Conservation (phyloP, 2,797 vertebrate genomes). For the Choloepus didactylus region DNA sequence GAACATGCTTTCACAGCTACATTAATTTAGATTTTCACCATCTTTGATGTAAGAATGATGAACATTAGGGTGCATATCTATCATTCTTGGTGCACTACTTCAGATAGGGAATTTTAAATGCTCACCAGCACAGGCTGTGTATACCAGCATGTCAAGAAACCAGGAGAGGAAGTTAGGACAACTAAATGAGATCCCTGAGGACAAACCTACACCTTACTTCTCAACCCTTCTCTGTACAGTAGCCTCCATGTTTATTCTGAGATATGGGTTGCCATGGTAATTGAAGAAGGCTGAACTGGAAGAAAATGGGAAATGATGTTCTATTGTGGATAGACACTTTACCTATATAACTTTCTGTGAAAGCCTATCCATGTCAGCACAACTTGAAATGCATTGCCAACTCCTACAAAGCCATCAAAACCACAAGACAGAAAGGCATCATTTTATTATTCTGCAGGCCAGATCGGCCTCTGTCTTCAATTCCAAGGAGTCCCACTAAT, state of each 20-base stretch:
- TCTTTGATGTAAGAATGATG: neutral
- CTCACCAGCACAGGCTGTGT: neutral
- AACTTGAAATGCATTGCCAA: neutral
- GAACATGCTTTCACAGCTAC: neutral
- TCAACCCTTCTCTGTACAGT: neutral
- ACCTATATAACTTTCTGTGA: neutral
- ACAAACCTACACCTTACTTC: neutral
- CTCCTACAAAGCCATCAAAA: neutral
- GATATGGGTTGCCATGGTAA: neutral
- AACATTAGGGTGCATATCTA: neutral
- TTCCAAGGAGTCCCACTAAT: neutral
- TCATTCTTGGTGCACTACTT: neutral
- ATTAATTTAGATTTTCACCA: constrained; percentile 13
- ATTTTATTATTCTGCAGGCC: neutral
- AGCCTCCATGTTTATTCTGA: neutral
- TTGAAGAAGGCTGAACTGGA: neutral
- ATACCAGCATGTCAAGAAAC: neutral
- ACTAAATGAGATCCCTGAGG: neutral
- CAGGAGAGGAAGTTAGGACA: neutral
- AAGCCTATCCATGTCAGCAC: neutral
- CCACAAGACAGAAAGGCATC: neutral
- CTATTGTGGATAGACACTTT: neutral
- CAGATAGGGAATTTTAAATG: neutral
- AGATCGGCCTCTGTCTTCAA: neutral
- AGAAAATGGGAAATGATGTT: neutral